These are phyloP conservation scores for Chymomyza costata DNA, from an alignment of 1,140 invertebrate genomes.

Conservation along the genomic window DNA sequence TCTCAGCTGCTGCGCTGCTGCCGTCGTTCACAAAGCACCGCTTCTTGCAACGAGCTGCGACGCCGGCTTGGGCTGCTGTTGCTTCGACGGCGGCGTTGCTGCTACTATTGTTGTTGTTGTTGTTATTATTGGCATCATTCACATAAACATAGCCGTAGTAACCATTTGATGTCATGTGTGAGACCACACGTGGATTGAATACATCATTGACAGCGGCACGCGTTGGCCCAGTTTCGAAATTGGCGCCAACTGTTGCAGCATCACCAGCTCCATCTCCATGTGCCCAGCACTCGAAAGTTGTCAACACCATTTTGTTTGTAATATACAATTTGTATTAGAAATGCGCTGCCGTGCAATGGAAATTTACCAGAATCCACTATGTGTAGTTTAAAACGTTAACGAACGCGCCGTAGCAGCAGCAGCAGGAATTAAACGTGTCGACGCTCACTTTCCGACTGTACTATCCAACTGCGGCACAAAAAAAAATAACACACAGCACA, in stretches of 20 bases:
- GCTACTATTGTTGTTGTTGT: constrained; percentile 45
- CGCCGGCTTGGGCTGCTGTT: constrained; percentile 1
- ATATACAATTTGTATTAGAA: neutral
- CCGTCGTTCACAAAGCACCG: constrained; percentile 38
- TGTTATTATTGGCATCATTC: constrained; percentile 34
- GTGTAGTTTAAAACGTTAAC: constrained; percentile 17
- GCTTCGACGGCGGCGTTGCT: constrained; percentile 11
- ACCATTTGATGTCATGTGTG: constrained; percentile 49
- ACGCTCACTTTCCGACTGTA: constrained; percentile 29
- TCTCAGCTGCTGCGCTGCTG: constrained; percentile 14
- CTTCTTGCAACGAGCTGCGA: constrained; percentile 56
- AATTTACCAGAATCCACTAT: constrained; percentile 50
- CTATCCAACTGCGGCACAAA: no score
- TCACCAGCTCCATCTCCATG: constrained; percentile 46
- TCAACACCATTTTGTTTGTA: constrained; percentile 56
- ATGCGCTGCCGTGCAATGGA: constrained; percentile 40
- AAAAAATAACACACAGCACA: no score
- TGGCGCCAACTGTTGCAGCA: constrained; percentile 32
- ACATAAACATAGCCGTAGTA: constrained; percentile 59
- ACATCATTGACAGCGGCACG: constrained; percentile 24
- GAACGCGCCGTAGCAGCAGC: constrained; percentile 25
- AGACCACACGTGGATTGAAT: constrained; percentile 64
- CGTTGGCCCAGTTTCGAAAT: constrained; percentile 41
- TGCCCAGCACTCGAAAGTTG: constrained; percentile 74
- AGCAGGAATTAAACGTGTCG: constrained; percentile 17